Evolutionary conservation across 2,888 invertebrate genomes (phyloP), one percentile per base, ranked within the genome.

Genomic region (Atherix ibis): DNA sequence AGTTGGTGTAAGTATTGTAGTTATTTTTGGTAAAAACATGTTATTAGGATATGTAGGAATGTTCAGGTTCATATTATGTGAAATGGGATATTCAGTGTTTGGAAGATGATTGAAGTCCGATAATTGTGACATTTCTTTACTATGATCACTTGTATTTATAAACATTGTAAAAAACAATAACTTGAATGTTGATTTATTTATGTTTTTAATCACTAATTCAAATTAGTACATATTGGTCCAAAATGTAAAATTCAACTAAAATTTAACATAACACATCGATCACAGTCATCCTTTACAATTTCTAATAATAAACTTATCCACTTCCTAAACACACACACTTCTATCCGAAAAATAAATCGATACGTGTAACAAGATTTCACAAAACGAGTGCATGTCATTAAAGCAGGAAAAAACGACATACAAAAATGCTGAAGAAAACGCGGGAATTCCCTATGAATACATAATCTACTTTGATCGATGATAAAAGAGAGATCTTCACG

Each of bases 1-100:
- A 17, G 43, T 44, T 18, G 44, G 44, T 10, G 44, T 44, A 33
- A 44, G 38, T 22, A 43, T 34, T 18, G 36, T 28, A 18, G 35
- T 37, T 26, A 34, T 29, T 19, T 19, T 35, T 17, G 18, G 14
- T 30, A 27, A 32, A 12, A 34, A 12, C 18, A 33, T 14, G 32
- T 38, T 38, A 31, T 30, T 39, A 18, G 19, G 12, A 35, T 29
- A 35, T 27, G 25, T 29, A 15, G 44, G 40, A 40, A 41, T 41
- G 39, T 42, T 42, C 16, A 42, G 28, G 18, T 38, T 36, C n/a
- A n/a, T n/a, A n/a, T n/a, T n/a, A n/a, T 30, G 22, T 34, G 26
- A 12, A 31, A 33, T 33, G 27, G 24, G 14, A 17, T 22, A 15
- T 18, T 29, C 8, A 24, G 12, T 17, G 10, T 15, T 15, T 18